Conservation (phyloP, 1,140 invertebrate species). For the Melanaphis sacchari region DNA sequence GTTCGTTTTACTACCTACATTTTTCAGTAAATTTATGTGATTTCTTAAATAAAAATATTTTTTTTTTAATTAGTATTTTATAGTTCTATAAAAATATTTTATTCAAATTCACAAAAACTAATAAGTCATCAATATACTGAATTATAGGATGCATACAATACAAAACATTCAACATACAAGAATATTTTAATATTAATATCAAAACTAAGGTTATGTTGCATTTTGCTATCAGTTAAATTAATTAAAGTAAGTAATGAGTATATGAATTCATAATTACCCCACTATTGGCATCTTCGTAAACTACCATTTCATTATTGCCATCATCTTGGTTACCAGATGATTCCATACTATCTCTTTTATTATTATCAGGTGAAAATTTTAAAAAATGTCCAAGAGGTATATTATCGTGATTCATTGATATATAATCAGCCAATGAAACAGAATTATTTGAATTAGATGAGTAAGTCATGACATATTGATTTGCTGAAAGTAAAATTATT, state of each 20-base stretch:
- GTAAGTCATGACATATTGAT: constrained; percentile 54
- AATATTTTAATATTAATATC: neutral
- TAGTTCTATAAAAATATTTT: neutral
- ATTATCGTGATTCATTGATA: constrained; percentile 66
- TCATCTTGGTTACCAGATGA: constrained; percentile 36
- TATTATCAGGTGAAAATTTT: constrained; percentile 81
- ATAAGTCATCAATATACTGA: too few relatives aligned
- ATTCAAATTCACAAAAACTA: neutral
- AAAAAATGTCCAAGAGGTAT: constrained; percentile 75
- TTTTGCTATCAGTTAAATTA: neutral
- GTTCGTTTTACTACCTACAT: too few relatives aligned
- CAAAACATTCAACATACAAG: neutral
- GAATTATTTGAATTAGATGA: constrained; percentile 52
- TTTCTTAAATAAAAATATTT: too few relatives aligned
- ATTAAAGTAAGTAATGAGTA: neutral
- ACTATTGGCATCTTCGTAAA: constrained; percentile 48
- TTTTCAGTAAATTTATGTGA: too few relatives aligned
- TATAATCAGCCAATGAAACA: constrained; percentile 81
- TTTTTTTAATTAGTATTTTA: too few relatives aligned
- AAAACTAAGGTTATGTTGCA: neutral
- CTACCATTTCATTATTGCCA: constrained; percentile 34
- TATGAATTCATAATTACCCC: constrained; percentile 23
- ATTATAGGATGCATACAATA: too few relatives aligned
- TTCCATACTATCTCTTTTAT: constrained; percentile 71
- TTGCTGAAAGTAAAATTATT: constrained; percentile 5